Base-by-base conservation (phyloP, 2,888 invertebrate species). In the Aethes cnicana region DNA sequence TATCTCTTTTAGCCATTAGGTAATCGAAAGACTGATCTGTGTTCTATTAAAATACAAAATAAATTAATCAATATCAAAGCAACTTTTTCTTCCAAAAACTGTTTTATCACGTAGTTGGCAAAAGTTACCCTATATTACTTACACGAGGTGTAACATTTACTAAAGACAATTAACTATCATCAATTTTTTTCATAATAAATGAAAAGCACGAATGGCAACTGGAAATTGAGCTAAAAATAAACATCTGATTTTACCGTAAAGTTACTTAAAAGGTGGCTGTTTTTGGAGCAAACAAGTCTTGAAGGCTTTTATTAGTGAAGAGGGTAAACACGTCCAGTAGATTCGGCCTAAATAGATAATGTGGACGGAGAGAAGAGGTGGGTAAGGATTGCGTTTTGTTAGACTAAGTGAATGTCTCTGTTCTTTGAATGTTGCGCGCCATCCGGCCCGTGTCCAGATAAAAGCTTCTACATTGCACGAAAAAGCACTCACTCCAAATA, bases 401-500 rank as follows among this genome's bases (percentile, higher is more conserved):
- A 80, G 26, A 46, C 52, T 52, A 52, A 52, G 86, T 81, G 84
- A 84, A 84, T 83, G 83, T 84, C 76, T 78, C 77, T 77, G 81
- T 83, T 79, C 72, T 77, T 74, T 73, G 77, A 74, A 79, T 86
- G 84, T 87, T 87, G 85, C 84, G 79, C 76, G 76, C 77, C 72
- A 79, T 76, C 78, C 80, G 82, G 80, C 86, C 86, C 85, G 81
- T 88, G 88, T 89, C 88, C 89, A 88, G 88, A 87, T 88, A 89
- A 89, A 89, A 89, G 89, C 85, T 89, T 84, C 86, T 86, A 79
- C 75, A 80, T 85, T 86, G 89, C 89, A 89, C 87, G 88, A 88
- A 87, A 89, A 88, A 89, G 88, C 89, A 89, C 89, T 89, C 86
- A 87, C 84, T 74, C 84, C 82, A 87, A 86, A 88, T 89, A 89